Evolutionary conservation across 2,113 vertebrate genomes (phyloP), one percentile per base, ranked within the genome.

Genomic region (Speoplatyrhinus poulsoni): DNA sequence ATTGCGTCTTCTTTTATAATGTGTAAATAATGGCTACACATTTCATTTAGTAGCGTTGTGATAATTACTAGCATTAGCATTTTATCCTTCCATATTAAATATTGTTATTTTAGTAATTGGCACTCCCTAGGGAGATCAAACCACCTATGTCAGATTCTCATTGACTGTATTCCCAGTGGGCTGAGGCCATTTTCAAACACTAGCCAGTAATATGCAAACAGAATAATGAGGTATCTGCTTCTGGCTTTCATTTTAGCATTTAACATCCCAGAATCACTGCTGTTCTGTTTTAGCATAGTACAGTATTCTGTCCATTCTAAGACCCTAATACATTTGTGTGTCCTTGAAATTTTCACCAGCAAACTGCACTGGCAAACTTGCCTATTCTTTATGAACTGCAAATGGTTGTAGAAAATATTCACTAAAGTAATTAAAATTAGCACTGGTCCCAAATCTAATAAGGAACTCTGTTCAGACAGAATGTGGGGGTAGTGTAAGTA

Each of bases 361-460:
- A 65, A 56, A 41, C 36, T 41, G 36, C 36, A 41, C 36, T 8
- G 36, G 36, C 36, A 41, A 41, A 41, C 36, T 41, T 41, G 4
- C 36, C 36, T 41, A 2, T 41, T 6, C 36, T 41, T 7, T 41
- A 8, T 6, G 36, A 41, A 41, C 36, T 41, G 36, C 36, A 41
- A 41, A 41, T 41, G 4, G 7, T 41, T 7, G 0, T 41, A 41
- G 36, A 41, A 41, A 5, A 5, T 5, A 6, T 73, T 77, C 82
- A 59, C 70, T 89, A 90, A 89, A 89, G 84, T 86, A 88, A 87
- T 91, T 90, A 90, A 84, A 85, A 76, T 69, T 0, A 85, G 73
- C 82, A 75, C 78, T 66, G 19, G 46, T 67, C 73, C 17, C 53
- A 58, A 79, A 58, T 76, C 77, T 81, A 87, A 83, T 81, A 62